phyloP scores from a whole-genome alignment of 1,140 invertebrate species.

The Babylonia areolata region DNA sequence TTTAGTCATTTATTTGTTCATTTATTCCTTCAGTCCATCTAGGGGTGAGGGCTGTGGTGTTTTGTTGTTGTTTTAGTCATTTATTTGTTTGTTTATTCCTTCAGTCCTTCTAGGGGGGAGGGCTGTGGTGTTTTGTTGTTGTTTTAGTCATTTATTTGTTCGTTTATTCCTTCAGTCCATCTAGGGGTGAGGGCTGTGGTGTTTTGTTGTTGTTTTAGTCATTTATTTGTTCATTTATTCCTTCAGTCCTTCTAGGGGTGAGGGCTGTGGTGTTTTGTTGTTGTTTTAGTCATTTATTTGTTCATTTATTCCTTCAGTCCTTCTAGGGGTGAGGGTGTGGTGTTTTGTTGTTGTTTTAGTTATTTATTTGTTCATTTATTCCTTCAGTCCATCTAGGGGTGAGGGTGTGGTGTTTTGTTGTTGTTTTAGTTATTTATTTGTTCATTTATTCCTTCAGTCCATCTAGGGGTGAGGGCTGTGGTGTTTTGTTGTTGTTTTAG shows the following conservation, averaged over 20 bases:
- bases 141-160: neutral
- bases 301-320: neutral
- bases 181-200: too few species aligned
- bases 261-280: constrained; percentile 99
- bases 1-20: too few species aligned
- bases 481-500: too few species aligned
- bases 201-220: constrained; percentile 98
- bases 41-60: too few species aligned
- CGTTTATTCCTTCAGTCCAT: neutral
- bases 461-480: too few species aligned
- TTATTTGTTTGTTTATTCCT: too few species aligned
- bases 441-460: neutral
- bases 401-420: neutral
- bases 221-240: constrained; percentile 96
- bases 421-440: neutral
- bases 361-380: constrained; percentile 25
- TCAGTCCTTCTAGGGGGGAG: too few species aligned
- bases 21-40: too few species aligned
- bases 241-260: constrained; percentile 98
- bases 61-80: too few species aligned
- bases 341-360: constrained; percentile 17
- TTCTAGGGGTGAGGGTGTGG: too few species aligned
- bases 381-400: too few species aligned
- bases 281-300: constrained; percentile 83
- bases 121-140: neutral